These are phyloP conservation scores for Lasioglossum pauxillum DNA, from an alignment of 2,888 invertebrate genomes.

Conservation along the genomic window DNA sequence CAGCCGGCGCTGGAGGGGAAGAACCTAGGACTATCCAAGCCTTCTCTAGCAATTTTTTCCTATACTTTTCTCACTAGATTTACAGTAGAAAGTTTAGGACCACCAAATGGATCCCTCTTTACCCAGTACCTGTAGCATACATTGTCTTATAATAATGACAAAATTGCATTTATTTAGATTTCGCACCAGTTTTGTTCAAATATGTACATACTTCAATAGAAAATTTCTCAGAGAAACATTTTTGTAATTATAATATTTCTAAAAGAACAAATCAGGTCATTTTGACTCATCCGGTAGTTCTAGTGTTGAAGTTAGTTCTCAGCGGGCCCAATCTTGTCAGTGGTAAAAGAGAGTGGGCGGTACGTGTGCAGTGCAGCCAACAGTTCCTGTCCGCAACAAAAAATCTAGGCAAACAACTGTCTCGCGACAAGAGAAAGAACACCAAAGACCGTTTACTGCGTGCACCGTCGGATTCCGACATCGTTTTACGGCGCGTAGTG, in stretches of 20 bases:
- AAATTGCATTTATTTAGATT: no score
- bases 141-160: no score
- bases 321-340: background rate
- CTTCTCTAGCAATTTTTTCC: background rate
- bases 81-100: background rate
- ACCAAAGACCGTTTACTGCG: background rate
- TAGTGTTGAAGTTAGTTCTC: background rate
- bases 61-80: background rate
- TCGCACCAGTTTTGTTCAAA: no score
- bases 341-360: background rate
- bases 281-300: no score
- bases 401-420: background rate
- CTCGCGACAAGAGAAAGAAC: background rate
- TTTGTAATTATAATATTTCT: no score
- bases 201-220: no score
- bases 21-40: background rate
- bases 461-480: background rate
- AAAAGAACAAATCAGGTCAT: no score
- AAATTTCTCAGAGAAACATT: no score
- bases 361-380: background rate
- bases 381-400: background rate
- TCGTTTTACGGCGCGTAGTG: background rate
- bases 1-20: background rate
- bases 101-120: no score
- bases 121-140: no score